Evolutionary conservation across 2,888 invertebrate species (phyloP), one percentile per base, ranked within the genome.

Genomic region (Horisme vitalbata): DNA sequence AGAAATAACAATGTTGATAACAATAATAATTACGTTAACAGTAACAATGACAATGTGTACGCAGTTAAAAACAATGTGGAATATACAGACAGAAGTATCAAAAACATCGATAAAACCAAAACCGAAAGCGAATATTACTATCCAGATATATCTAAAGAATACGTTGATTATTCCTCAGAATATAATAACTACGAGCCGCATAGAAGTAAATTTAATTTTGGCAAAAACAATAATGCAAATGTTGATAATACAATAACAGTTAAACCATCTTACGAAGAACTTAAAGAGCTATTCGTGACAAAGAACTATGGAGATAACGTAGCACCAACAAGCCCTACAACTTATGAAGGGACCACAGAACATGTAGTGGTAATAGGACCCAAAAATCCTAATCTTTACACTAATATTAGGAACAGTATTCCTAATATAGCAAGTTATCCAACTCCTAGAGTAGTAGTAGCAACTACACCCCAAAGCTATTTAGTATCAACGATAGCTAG

Each of bases 111-210:
- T 2, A 43, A 45, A 11, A 49, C 6, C 1, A 59, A 5, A 48
- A n/a, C n/a, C n/a, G 37, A 46, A 3, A 45, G 38, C 23, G 58
- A 52, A 21, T 57, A 54, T 18, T 39, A 73, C 23, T 79, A 82
- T 34, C 44, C 69, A 10, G 79, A 79, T 34, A 50, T 46, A n/a
- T 75, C 79, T 0, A 82, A 81, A 61, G 87, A 88, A 50, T 73
- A 76, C n/a, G 70, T 64, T 7, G 78, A 89, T 55, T 83, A 84
- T 55, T 79, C 79, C 0, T 52, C 68, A 30, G 84, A 83, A 58
- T 74, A 69, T 28, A 66, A 67, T 9, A 65, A 75, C 8, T 77
- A 79, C 9, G 64, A 65, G 33, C 80, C 82, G 0, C 71, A 83
- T 51, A 69, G 39, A 45, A 79, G 75, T 15, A 85, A 86, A 65